Percentiles rank a stretch among this genome's conserved stretches.
phyloP scores from a whole-genome alignment of 2,888 invertebrate species.

The Rhagophthalmus giganteus region DNA sequence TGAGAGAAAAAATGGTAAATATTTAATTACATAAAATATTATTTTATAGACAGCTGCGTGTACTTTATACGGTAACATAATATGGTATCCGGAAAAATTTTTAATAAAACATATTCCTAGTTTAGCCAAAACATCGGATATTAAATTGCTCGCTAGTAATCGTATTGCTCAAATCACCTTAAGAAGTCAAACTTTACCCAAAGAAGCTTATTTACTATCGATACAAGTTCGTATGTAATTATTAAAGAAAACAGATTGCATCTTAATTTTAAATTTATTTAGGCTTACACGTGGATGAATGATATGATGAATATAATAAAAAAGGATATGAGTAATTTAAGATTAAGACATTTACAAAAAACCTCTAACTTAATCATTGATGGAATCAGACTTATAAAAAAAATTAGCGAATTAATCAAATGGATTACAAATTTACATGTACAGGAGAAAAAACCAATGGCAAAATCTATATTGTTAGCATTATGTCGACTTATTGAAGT shows the following conservation, averaged over 20 bases:
- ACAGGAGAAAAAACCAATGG: conserved; percentile 74
- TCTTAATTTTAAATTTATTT: conserved; percentile 34
- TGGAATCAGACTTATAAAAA: conserved; percentile 53
- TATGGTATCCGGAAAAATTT: conserved; percentile 88
- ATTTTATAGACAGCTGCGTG: conserved; percentile 72
- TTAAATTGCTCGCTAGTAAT: conserved; percentile 51
- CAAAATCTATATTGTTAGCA: conserved; percentile 71
- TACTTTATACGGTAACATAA: conserved; percentile 74
- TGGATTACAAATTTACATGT: conserved; percentile 71
- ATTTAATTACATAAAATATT: no score
- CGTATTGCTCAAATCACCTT: conserved; percentile 62
- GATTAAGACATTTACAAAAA: conserved; percentile 60
- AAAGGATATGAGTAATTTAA: conserved; percentile 56
- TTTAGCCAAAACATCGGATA: conserved; percentile 60
- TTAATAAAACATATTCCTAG: conserved; percentile 66
- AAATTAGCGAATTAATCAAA: conserved; percentile 56
- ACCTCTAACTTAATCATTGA: conserved; percentile 61
- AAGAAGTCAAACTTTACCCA: conserved; percentile 63
- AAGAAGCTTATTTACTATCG: conserved; percentile 62
- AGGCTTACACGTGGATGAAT: conserved; percentile 66
- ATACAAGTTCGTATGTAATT: conserved; percentile 55
- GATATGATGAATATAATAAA: conserved; percentile 60
- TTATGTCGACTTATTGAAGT: conserved; percentile 82
- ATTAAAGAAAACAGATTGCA: no score
- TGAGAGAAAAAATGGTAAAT: no score